Percentiles rank a stretch among this genome's conserved stretches.
phyloP scores from a whole-genome alignment of 1,140 invertebrate species.

The Papilio xuthus region DNA sequence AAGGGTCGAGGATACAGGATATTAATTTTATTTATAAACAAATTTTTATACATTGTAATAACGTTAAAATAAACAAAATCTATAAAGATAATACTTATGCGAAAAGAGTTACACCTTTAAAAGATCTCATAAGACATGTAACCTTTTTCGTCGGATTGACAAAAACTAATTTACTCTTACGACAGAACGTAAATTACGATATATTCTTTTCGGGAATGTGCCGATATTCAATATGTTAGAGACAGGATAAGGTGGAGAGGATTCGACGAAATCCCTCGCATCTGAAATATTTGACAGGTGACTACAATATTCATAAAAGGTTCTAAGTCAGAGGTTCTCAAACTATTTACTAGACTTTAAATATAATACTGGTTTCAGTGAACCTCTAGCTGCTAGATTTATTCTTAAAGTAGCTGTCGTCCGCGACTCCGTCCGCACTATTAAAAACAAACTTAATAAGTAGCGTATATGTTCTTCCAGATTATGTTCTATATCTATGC shows the following conservation, averaged over 20 bases:
- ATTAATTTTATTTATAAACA: background rate
- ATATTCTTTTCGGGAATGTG: conserved; percentile 45
- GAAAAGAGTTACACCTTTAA: background rate
- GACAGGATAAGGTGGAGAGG: conserved; percentile 61
- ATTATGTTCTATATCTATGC: no score
- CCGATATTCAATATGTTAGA: conserved; percentile 66
- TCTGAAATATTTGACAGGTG: background rate
- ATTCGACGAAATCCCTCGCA: conserved; percentile 38
- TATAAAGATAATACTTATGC: background rate
- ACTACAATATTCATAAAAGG: background rate
- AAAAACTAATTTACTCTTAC: conserved; percentile 44
- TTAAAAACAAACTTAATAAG: no score
- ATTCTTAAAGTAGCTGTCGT: background rate
- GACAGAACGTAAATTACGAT: background rate
- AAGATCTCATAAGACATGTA: background rate
- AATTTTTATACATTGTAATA: background rate
- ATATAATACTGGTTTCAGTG: background rate
- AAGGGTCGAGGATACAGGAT: conserved; percentile 13
- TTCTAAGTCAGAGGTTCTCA: background rate
- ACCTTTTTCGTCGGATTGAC: background rate
- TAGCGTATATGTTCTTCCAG: no score
- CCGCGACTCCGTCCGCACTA: no score
- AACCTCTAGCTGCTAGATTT: background rate
- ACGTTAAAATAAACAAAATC: no score
- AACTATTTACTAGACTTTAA: background rate